These are phyloP conservation scores for Peromyscus leucopus DNA, from an alignment of 2,113 vertebrate genomes.

Conservation along the genomic window DNA sequence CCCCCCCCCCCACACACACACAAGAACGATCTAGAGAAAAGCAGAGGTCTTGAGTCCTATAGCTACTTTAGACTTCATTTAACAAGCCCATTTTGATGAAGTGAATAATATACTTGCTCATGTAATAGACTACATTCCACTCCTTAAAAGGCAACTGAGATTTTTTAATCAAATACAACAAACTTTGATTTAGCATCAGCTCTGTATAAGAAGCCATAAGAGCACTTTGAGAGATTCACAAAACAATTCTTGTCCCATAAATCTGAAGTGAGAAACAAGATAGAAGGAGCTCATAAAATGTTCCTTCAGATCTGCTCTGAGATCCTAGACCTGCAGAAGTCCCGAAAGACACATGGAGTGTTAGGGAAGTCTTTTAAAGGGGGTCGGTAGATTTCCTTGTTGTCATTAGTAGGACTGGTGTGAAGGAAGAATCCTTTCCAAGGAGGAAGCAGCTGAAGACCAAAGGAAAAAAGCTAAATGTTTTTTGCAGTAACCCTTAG, in stretches of 20 bases:
- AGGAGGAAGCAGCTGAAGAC: background rate
- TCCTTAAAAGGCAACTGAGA: background rate
- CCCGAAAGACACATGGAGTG: background rate
- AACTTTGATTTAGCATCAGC: background rate
- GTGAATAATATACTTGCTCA: slow-evolving; percentile 25
- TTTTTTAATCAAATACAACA: slow-evolving; percentile 4
- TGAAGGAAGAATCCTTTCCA: background rate
- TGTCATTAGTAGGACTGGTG: background rate
- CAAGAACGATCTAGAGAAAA: background rate
- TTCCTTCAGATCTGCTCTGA: background rate
- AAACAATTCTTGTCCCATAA: background rate
- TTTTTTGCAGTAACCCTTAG: background rate
- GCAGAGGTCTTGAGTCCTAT: background rate
- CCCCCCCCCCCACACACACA: background rate
- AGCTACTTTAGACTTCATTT: background rate
- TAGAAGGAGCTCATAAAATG: background rate
- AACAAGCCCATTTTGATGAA: background rate
- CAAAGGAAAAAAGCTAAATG: background rate
- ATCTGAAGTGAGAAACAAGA: background rate
- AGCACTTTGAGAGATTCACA: background rate
- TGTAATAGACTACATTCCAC: background rate
- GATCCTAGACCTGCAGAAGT: background rate
- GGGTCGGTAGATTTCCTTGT: background rate
- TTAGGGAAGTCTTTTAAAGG: background rate
- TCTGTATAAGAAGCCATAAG: background rate